Base-by-base conservation (phyloP, 53 echinoderm and acorn worm genomes). In the Paracentrotus lividus region DNA sequence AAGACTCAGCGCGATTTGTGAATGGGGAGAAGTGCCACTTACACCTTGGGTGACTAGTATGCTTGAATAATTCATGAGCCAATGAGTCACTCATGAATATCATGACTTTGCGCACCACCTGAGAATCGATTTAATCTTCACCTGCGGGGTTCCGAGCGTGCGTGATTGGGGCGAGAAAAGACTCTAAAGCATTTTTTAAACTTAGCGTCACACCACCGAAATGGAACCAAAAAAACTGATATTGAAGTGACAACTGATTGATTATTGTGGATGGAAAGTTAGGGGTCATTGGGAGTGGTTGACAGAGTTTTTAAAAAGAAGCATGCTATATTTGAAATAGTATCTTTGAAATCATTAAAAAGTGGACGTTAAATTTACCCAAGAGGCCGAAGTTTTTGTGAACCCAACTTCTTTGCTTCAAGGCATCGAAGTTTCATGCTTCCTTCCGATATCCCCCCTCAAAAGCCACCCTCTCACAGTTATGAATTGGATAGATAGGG, bases 71-170 rank as follows among this genome's bases (percentile, higher is more conserved):
- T 85, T 85, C 85, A 85, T 85, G 10, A 85, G 85, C 36, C 85
- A 85, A 51, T 85, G 85, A 85, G 85, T 85, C 85, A 47, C 85
- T 85, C 85, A 85, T 85, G 85, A 85, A 85, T 85, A 85, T 85
- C 85, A 85, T 51, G 85, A 49, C 27, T 49, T 51, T 49, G n/a
- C n/a, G 18, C 85, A n/a, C 85, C n/a, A 85, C 85, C 85, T 85
- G 85, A 85, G 85, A n/a, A 5, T 72, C 36, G 38, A 85, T 49
- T 85, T 23, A 84, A 49, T 51, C 51, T 49, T n/a, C 72, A 72
- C 72, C 72, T 72, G 72, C 36, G 18, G 72, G 38, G 10, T 72
- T 5, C n/a, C 5, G 5, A 4, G 42, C 42, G 43, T 77, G 77
- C 7, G 77, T 1, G 31, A 42, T 10, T 40, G 38, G 64, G 18